Base-by-base conservation (phyloP, 2,888 invertebrate genomes). In the Coenonympha arcania region DNA sequence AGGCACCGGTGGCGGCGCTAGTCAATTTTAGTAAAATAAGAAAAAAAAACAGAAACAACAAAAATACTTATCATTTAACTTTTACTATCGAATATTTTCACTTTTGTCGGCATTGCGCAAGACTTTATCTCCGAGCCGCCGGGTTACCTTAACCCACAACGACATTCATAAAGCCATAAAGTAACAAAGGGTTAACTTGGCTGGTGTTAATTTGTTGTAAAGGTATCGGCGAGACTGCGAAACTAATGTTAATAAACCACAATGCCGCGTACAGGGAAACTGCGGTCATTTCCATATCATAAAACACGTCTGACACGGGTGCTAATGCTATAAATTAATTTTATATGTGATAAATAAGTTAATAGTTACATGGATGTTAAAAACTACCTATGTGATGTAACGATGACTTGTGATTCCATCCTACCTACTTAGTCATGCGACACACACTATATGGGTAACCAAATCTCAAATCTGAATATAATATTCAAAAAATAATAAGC, bases 21-120 rank as follows among this genome's bases (percentile, higher is more conserved):
- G 28, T 33, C 20, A 36, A 50, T 46, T 40, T 31, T 24, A 24
- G 24, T 15, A 34, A 41, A 33, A 33, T 9, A 15, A 33, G 15
- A 15, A 2, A 28, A n/a, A 31, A 19, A 31, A 22, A 13, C 41
- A 1, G 41, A 53, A 48, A 54, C 34, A 55, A 57, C 41, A 57
- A 60, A 60, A 58, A 55, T 54, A 56, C 53, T 60, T 58, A 61
- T 61, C 54, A 48, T 34, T 49, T 60, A 62, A 76, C 73, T 79
- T 81, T 81, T 78, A 80, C 78, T 74, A 70, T 64, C 65, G 60
- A 65, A 59, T 54, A 73, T 71, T 83, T 80, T 84, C 83, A 84
- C 85, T 83, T 85, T 85, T 84, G 82, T 82, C 79, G 71, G 71
- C 72, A 46, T 80, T 81, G 51, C 61, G 60, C 58, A 60, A 60